Conservation (phyloP, 2,113 vertebrate species). For the Mus spicilegus region DNA sequence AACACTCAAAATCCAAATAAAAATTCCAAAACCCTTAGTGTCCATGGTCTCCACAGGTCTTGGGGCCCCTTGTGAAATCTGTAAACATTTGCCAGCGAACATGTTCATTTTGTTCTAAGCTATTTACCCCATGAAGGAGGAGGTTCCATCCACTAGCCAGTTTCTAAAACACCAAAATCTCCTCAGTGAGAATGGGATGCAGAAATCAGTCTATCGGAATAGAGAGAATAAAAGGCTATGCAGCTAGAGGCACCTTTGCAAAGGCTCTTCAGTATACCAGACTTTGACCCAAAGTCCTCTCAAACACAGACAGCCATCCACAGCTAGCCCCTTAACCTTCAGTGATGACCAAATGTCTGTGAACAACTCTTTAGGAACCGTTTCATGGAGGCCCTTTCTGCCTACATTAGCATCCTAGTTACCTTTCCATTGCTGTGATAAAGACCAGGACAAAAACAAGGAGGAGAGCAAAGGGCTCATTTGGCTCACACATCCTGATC, state of each 20-base stretch:
- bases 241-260: background rate
- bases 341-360: background rate
- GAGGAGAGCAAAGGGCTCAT: background rate
- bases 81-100: background rate
- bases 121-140: background rate
- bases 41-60: background rate
- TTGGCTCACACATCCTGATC: background rate
- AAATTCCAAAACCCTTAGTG: background rate
- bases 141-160: background rate
- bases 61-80: background rate
- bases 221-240: background rate
- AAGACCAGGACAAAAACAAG: background rate
- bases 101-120: background rate
- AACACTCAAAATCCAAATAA: background rate
- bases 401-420: background rate
- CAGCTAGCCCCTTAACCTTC: background rate
- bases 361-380: background rate
- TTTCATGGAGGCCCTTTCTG: background rate
- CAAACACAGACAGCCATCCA: background rate
- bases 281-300: background rate
- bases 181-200: background rate
- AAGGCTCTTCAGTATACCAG: background rate
- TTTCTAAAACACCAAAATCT: background rate
- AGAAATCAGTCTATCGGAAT: background rate
- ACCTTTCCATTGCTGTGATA: background rate